A percentile compares a stretch with the other conserved stretches of the same genome.
Evolutionary conservation across 2,888 invertebrate species (phyloP).

Genomic region (Aspidiotus rigidus): DNA sequence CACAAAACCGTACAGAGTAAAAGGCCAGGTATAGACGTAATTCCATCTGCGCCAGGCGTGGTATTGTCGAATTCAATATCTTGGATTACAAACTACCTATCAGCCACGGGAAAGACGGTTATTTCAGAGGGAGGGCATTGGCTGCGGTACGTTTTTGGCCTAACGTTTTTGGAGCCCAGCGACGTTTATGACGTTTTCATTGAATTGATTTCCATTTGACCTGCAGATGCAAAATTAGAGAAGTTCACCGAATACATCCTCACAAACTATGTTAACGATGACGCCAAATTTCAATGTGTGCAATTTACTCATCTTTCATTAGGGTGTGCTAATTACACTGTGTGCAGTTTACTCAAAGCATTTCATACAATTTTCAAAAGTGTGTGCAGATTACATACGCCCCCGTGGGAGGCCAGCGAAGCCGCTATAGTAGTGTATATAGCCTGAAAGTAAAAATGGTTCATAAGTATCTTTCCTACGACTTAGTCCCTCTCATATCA

Average conservation of each 20-base stretch:
- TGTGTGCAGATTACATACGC: too few species aligned
- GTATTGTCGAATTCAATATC: not conserved
- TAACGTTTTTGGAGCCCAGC: not conserved
- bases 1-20: not conserved
- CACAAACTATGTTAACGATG: not conserved
- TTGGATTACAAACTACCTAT: not conserved
- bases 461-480: too few species aligned
- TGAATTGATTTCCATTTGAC: not conserved
- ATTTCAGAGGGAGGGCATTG: not conserved
- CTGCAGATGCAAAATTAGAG: not conserved
- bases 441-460: too few species aligned
- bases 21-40: not conserved
- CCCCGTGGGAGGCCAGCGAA: too few species aligned
- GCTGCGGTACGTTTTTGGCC: not conserved
- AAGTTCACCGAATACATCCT: not conserved
- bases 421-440: too few species aligned
- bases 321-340: too few species aligned
- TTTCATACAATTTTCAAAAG: too few species aligned
- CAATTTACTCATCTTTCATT: too few species aligned
- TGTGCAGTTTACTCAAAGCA: too few species aligned
- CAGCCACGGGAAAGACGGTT: not conserved
- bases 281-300: constrained; percentile 16
- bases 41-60: not conserved
- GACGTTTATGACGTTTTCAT: not conserved
- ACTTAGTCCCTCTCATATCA: too few species aligned